Evolutionary conservation across 92 coral and sea anemone genomes (phyloP).

Genomic region (Bergia sp.): DNA sequence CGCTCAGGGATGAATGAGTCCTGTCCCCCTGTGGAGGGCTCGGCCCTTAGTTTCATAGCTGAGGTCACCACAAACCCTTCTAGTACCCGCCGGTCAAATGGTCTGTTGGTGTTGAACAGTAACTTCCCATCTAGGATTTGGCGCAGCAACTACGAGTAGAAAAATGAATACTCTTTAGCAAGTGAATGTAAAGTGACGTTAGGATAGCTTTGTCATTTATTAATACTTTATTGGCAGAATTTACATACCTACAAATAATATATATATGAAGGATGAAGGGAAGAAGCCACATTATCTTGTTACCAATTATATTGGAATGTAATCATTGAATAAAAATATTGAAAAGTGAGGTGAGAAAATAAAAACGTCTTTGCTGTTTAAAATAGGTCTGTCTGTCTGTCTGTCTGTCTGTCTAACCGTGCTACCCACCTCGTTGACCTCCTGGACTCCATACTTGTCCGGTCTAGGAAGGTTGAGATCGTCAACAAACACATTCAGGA

Average conservation of each 20-base stretch:
- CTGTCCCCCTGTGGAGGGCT: conserved; percentile 65
- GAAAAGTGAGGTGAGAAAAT: too few relatives aligned
- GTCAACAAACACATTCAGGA: conserved; percentile 85
- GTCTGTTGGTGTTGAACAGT: conserved; percentile 88
- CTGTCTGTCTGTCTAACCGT: background rate
- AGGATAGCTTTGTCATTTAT: too few relatives aligned
- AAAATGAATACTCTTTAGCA: background rate
- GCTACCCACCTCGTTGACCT: conserved; percentile 85
- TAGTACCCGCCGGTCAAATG: conserved; percentile 94
- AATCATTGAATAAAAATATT: too few relatives aligned
- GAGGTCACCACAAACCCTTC: conserved; percentile 87
- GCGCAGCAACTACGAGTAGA: conserved; percentile 72
- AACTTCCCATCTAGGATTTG: conserved; percentile 90
- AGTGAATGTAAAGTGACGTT: background rate
- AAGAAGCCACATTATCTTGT: too few relatives aligned
- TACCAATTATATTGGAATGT: too few relatives aligned
- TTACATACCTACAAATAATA: too few relatives aligned
- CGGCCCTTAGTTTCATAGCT: conserved; percentile 79
- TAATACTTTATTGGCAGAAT: too few relatives aligned
- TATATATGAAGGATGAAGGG: too few relatives aligned
- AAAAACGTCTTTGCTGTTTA: too few relatives aligned
- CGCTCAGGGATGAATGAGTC: conserved; percentile 67
- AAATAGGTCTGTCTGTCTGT: too few relatives aligned
- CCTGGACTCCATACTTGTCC: conserved; percentile 85
- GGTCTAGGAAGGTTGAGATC: conserved; percentile 87